Evolutionary conservation across 2,797 vertebrate species (phyloP).

Genomic region (Falco rusticolus): DNA sequence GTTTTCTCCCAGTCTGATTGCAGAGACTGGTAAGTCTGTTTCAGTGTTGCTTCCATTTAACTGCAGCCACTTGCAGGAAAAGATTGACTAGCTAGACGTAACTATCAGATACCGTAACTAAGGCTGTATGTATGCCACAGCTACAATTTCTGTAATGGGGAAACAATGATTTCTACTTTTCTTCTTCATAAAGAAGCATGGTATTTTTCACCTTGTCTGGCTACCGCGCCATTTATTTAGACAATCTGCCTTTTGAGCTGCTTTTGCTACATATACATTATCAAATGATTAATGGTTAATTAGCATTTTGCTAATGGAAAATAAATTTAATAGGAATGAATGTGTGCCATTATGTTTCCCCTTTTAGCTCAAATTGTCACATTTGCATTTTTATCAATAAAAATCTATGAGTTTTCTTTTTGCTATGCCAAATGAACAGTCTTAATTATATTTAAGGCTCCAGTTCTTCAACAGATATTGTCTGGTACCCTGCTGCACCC

Average conservation of each 20-base stretch:
- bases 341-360: not conserved
- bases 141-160: not conserved
- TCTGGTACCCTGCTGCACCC: slow-evolving; percentile 16
- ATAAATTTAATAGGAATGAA: slow-evolving; percentile 33
- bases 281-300: slow-evolving; percentile 56
- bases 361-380: slow-evolving; percentile 22
- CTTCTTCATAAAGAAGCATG: not conserved
- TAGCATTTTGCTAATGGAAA: slow-evolving; percentile 57
- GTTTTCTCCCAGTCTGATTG: not conserved
- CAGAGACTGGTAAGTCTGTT: not conserved
- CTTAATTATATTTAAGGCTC: slow-evolving; percentile 6
- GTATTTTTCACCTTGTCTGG: not conserved
- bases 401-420: not conserved
- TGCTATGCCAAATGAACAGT: not conserved
- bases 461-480: not conserved
- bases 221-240: slow-evolving; percentile 22
- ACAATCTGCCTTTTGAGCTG: not conserved
- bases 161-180: slow-evolving; percentile 9
- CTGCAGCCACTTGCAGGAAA: slow-evolving; percentile 6
- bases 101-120: not conserved
- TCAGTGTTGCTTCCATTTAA: not conserved
- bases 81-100: not conserved
- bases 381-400: slow-evolving; percentile 56
- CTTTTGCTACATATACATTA: slow-evolving; percentile 17
- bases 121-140: not conserved